phyloP scores from a whole-genome alignment of 2,113 vertebrate genomes.

The Embiotoca jacksoni region DNA sequence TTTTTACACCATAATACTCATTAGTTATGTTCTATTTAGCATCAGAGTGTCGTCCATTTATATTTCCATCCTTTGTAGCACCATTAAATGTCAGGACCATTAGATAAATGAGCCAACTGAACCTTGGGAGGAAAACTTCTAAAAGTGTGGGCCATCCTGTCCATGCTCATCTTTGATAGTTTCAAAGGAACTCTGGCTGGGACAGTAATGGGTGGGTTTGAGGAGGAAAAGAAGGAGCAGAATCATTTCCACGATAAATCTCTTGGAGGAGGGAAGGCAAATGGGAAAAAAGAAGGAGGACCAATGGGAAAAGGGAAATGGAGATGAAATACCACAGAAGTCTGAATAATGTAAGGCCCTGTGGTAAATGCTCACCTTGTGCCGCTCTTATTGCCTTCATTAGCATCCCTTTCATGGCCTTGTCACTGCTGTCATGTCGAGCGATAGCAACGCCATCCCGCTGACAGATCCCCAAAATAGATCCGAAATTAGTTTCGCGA shows the following conservation, averaged over 20 bases:
- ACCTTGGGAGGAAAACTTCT: slow-evolving; percentile 32
- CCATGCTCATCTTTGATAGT: slow-evolving; percentile 47
- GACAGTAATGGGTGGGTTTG: slow-evolving; percentile 21
- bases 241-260: slow-evolving; percentile 59
- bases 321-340: slow-evolving; percentile 61
- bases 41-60: neutral
- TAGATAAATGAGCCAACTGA: slow-evolving; percentile 23
- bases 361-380: slow-evolving; percentile 70
- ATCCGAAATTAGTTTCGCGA: slow-evolving; percentile 74
- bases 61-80: slow-evolving; percentile 1
- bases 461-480: slow-evolving; percentile 74
- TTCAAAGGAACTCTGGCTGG: slow-evolving; percentile 38
- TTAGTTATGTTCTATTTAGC: neutral
- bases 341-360: slow-evolving; percentile 72
- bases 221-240: slow-evolving; percentile 31
- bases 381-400: slow-evolving; percentile 71
- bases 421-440: slow-evolving; percentile 55
- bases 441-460: slow-evolving; percentile 51
- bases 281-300: slow-evolving; percentile 31
- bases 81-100: slow-evolving; percentile 12
- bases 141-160: slow-evolving; percentile 16
- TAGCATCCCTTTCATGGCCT: slow-evolving; percentile 72
- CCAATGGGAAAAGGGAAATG: slow-evolving; percentile 43
- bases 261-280: slow-evolving; percentile 35
- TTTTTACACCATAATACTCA: neutral